Evolutionary conservation across 1,140 invertebrate species (phyloP).

Genomic region (Choristoneura fumiferana): DNA sequence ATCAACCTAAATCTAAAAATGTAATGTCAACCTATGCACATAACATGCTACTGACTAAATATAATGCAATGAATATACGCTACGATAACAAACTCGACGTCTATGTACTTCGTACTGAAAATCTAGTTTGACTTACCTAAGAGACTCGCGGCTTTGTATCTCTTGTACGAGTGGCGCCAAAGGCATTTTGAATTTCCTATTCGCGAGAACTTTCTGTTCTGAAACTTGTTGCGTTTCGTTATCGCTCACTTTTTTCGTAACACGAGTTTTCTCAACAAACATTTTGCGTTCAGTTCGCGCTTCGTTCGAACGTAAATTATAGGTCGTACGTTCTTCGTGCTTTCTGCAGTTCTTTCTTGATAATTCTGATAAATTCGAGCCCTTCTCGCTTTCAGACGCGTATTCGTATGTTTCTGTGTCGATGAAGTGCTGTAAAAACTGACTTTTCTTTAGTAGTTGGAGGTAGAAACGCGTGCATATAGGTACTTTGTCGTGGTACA

Average conservation of each 20-base stretch:
- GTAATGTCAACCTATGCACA: too few relatives aligned
- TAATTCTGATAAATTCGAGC: constrained; percentile 42
- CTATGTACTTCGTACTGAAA: too few relatives aligned
- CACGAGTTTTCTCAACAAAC: constrained; percentile 40
- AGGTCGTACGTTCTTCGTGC: constrained; percentile 45
- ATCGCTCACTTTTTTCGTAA: constrained; percentile 24
- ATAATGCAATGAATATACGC: too few relatives aligned
- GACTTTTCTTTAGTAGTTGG: constrained; percentile 61
- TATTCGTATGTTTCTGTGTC: constrained; percentile 62
- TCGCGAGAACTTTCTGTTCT: constrained; percentile 37
- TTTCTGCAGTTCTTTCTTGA: constrained; percentile 33
- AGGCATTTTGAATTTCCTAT: constrained; percentile 58
- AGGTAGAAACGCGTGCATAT: constrained; percentile 67
- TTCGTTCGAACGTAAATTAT: constrained; percentile 63
- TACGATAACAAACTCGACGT: too few relatives aligned
- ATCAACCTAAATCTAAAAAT: too few relatives aligned
- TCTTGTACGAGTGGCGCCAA: constrained; percentile 65
- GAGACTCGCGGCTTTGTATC: constrained; percentile 50
- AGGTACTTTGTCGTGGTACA: constrained; percentile 68
- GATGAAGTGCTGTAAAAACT: constrained; percentile 55
- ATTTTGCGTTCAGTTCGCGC: constrained; percentile 58
- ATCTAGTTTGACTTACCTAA: constrained; percentile 15
- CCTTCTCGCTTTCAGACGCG: constrained; percentile 56
- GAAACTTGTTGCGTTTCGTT: constrained; percentile 30
- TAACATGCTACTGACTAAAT: too few relatives aligned